Conservation (phyloP, 2,888 invertebrate genomes). For the Gerris lacustris region DNA sequence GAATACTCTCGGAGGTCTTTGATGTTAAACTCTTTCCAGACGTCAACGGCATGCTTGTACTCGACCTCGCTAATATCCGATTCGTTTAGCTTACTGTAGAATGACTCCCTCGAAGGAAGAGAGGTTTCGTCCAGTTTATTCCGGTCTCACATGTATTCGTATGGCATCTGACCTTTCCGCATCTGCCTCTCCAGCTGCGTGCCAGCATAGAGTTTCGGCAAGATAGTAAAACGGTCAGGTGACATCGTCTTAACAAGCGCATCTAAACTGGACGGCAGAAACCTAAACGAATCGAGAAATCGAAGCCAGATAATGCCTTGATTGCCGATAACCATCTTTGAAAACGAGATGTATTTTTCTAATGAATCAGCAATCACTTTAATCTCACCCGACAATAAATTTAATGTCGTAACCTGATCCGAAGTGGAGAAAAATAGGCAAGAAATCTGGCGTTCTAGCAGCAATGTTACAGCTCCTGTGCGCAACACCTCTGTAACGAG, state of each 20-base stretch:
- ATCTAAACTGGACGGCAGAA: conserved; percentile 18
- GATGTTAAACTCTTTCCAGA: conserved; percentile 34
- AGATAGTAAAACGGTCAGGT: not conserved
- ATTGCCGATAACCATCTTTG: conserved; percentile 30
- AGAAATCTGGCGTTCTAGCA: conserved; percentile 29
- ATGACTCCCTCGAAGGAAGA: conserved; percentile 7
- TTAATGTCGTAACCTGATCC: conserved; percentile 32
- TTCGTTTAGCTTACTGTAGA: conserved; percentile 13
- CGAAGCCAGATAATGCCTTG: conserved; percentile 2
- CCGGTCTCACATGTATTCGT: conserved; percentile 6
- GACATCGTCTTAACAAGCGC: conserved; percentile 11
- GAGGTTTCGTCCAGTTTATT: conserved; percentile 6
- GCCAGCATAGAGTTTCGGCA: not conserved
- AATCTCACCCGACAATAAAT: conserved; percentile 31
- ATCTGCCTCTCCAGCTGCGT: not conserved
- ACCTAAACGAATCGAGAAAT: conserved; percentile 17
- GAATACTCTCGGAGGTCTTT: conserved; percentile 33
- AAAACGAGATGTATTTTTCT: conserved; percentile 34
- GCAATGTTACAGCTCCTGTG: conserved; percentile 34
- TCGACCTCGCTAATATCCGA: conserved; percentile 22
- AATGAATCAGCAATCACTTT: conserved; percentile 32
- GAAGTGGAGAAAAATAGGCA: conserved; percentile 34
- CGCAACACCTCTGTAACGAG: conserved; percentile 30
- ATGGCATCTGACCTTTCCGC: conserved; percentile 13
- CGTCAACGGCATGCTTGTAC: conserved; percentile 33